Conservation (phyloP, 1,140 invertebrate genomes). For the Eupeodes corollae region DNA sequence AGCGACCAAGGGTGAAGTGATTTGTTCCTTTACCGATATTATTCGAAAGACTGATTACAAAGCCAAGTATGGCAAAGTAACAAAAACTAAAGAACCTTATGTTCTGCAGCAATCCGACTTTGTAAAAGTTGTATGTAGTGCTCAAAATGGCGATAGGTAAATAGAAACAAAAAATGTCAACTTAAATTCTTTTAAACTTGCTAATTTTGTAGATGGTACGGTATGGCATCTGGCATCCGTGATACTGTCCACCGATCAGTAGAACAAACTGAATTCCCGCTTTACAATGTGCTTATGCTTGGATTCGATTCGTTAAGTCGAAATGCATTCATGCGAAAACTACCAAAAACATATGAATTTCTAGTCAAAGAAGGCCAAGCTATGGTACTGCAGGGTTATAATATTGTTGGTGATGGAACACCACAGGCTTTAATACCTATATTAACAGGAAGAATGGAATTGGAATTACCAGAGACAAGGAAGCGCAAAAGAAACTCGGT, state of each 20-base stretch:
- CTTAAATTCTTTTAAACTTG: neutral
- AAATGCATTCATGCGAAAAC: conserved; percentile 73
- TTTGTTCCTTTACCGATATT: conserved; percentile 49
- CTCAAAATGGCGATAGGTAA: conserved; percentile 41
- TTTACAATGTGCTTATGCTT: conserved; percentile 69
- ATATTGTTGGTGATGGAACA: conserved; percentile 90
- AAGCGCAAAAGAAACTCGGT: conserved; percentile 52
- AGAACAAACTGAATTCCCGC: conserved; percentile 9
- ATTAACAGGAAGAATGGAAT: conserved; percentile 76
- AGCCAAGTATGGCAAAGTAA: conserved; percentile 39
- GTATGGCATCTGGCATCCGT: conserved; percentile 30
- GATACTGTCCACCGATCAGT: conserved; percentile 16
- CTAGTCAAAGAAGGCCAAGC: conserved; percentile 57
- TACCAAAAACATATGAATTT: conserved; percentile 71
- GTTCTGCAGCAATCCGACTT: conserved; percentile 53
- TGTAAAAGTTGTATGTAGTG: conserved; percentile 47
- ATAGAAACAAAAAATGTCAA: neutral
- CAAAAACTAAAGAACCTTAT: conserved; percentile 46
- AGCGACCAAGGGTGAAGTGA: conserved; percentile 40
- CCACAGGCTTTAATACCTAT: conserved; percentile 87
- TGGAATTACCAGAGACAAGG: conserved; percentile 76
- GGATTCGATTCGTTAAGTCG: conserved; percentile 85
- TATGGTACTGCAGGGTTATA: conserved; percentile 68
- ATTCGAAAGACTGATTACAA: conserved; percentile 47
- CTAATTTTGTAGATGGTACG: conserved; percentile 19